phyloP scores from a whole-genome alignment of 2,113 vertebrate species.

The Brachypodius melanocephalos region DNA sequence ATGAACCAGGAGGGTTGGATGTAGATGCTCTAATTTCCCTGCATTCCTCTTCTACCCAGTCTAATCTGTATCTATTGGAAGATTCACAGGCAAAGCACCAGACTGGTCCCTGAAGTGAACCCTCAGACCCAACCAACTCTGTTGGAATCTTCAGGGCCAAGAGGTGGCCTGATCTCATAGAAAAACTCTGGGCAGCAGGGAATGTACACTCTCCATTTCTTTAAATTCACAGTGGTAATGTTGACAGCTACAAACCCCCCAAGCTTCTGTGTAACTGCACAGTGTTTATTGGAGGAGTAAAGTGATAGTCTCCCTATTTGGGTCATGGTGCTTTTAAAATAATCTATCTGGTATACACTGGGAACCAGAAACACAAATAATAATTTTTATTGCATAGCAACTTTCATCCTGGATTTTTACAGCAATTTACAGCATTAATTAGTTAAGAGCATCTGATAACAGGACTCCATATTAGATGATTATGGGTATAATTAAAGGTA shows the following conservation, averaged over 20 bases:
- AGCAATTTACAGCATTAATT: constrained; percentile 39
- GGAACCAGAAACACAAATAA: not conserved
- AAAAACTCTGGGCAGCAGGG: not conserved
- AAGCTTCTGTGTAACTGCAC: not conserved
- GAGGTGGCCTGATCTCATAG: not conserved
- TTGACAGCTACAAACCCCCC: not conserved
- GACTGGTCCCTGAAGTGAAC: not conserved
- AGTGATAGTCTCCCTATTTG: not conserved
- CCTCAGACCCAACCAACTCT: not conserved
- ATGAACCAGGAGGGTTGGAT: not conserved
- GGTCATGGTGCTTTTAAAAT: not conserved
- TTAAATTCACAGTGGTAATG: not conserved
- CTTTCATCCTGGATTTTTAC: not conserved
- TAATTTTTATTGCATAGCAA: not conserved
- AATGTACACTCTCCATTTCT: not conserved
- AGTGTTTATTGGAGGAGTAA: not conserved
- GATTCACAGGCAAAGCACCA: not conserved
- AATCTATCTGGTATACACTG: not conserved
- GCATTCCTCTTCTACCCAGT: not conserved
- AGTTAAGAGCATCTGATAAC: constrained; percentile 35
- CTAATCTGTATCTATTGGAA: not conserved
- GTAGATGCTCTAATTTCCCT: not conserved
- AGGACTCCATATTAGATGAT: not conserved
- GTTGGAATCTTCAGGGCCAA: not conserved
- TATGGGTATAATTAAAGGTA: constrained; percentile 36